phyloP scores from a whole-genome alignment of 2,113 vertebrate genomes.

The Bubalus kerabau region DNA sequence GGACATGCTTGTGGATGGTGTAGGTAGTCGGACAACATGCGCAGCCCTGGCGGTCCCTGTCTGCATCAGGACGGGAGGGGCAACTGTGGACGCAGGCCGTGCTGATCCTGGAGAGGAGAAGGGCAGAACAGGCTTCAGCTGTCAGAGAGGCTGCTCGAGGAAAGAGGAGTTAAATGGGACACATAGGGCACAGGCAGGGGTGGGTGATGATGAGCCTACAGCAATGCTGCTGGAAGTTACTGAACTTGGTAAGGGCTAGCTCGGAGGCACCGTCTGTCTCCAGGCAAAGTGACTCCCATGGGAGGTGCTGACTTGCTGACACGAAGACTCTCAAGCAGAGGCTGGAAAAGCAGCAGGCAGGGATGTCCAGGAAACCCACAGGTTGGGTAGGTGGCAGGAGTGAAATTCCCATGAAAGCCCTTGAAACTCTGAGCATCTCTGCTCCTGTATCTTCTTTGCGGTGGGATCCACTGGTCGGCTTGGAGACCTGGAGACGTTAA shows the following conservation, averaged over 20 bases:
- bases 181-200: rapidly evolving
- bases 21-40: background rate
- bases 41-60: too few relatives aligned
- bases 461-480: background rate
- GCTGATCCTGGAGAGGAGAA: background rate
- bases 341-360: background rate
- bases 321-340: background rate
- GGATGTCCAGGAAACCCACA: background rate
- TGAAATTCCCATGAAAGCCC: background rate
- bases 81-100: background rate
- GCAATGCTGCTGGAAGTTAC: background rate
- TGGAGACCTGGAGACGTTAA: background rate
- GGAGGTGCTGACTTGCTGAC: background rate
- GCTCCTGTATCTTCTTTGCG: background rate
- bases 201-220: background rate
- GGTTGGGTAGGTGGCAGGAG: too few relatives aligned
- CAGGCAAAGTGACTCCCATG: background rate
- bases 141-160: background rate
- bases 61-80: rapidly evolving
- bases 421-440: background rate
- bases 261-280: background rate
- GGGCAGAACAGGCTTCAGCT: background rate
- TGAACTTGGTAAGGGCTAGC: background rate
- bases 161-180: background rate
- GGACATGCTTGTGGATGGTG: background rate